Evolutionary conservation across 2,113 vertebrate genomes (phyloP), one percentile per base, ranked within the genome.

Genomic region (Coryphaenoides rupestris): DNA sequence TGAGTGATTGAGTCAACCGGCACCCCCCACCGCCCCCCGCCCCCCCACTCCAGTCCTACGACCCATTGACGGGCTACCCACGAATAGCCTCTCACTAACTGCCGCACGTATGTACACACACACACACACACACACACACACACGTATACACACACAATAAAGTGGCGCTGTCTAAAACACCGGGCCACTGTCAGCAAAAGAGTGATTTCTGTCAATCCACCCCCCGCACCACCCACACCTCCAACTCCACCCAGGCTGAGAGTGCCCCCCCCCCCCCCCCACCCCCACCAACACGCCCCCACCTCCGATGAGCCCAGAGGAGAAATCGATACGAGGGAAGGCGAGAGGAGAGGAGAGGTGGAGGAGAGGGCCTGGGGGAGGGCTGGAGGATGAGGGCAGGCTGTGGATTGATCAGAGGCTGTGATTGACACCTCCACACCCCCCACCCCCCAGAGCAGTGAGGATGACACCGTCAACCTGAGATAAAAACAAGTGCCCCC

Each of bases 191-290:
- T 74, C 68, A 66, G 61, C 26, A 67, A 69, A 40, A 74, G 73
- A 86, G 63, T 62, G 79, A 86, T 86, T 87, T 78, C 66, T 81
- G 75, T 83, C 85, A 84, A 80, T 86, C 69, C 60, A 52, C 68
- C 61, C 52, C 59, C 24, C 57, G 33, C 49, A 55, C 24, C 58
- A 45, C 5, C 58, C 19, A 5, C 70, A 40, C 53, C 52, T 26
- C 54, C 69, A 58, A 50, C 75, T 77, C 61, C 68, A 65, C 33
- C 63, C 65, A 68, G 7, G 60, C 76, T 64, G 28, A 74, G 64
- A 12, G 9, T 12, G 33, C 33, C 33, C 9, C 33, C 4, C 9
- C 77, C 71, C 73, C 2, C 59, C 59, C 4, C 21, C 26, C 19
- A 79, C 19, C 57, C 62, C 59, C 55, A 58, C 60, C 59, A 54